Conservation (phyloP, 2,113 vertebrate species). For the Seriola rivoliana region DNA sequence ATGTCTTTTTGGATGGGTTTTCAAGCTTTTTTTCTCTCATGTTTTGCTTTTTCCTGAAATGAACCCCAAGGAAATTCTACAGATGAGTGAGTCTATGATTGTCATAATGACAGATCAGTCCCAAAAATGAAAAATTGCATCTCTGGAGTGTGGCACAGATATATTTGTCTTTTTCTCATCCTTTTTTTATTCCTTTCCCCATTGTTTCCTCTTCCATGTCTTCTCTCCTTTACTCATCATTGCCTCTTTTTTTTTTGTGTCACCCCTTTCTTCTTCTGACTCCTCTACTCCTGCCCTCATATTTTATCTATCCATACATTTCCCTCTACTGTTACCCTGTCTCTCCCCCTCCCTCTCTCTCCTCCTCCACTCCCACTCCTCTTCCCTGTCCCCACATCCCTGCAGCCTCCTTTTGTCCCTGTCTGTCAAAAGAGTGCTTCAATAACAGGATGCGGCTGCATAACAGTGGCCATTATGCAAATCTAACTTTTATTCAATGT, state of each 20-base stretch:
- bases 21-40: background rate
- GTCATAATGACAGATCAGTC: conserved; percentile 59
- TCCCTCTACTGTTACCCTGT: background rate
- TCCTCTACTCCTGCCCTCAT: background rate
- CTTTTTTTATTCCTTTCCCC: conserved; percentile 18
- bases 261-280: background rate
- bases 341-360: background rate
- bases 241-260: background rate
- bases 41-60: conserved; percentile 29
- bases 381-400: conserved; percentile 15
- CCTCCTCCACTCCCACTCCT: background rate
- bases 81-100: conserved; percentile 45
- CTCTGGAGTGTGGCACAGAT: conserved; percentile 39
- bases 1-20: background rate
- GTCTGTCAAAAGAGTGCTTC: conserved; percentile 55
- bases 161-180: conserved; percentile 32
- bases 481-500: conserved; percentile 60
- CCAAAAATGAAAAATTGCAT: conserved; percentile 44
- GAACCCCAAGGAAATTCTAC: conserved; percentile 36
- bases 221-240: background rate
- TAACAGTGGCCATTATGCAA: conserved; percentile 62
- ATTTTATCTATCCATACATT: conserved; percentile 32
- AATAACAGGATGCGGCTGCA: conserved; percentile 59
- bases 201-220: background rate
- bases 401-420: conserved; percentile 40